Base-by-base conservation (phyloP, 2,888 invertebrate genomes). In the Stenurella melanura region DNA sequence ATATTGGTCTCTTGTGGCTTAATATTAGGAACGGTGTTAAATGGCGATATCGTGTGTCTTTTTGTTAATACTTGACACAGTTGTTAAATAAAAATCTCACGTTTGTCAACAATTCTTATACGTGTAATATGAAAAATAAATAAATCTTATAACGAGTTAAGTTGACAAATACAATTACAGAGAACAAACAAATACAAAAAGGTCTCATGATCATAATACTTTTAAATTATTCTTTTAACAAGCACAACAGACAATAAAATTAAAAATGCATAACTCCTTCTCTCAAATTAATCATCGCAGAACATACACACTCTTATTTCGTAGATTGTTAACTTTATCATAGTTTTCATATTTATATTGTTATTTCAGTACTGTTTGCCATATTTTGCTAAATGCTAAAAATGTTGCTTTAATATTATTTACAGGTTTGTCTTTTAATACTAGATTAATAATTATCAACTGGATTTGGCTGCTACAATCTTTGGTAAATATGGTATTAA, bases 251-350 rank as follows among this genome's bases (percentile, higher is more conserved):
- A 60, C 58, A 72, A 72, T 12, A 30, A 63, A 7, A 19, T 58
- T 54, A 72, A 72, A 70, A 72, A 72, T 72, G 72, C 72, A 58
- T 63, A 61, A 63, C 61, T 58, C 61, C 18, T 42, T 63, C 38
- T 63, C 38, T 50, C 58, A 68, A 77, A 67, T 77, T 77, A 74
- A 75, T 66, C 76, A 76, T 69, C 70, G 74, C 74, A 78, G 71
- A 70, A 61, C 78, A 73, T 72, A 74, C 78, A 74, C 70, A 78
- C 74, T 81, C 79, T 81, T 79, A 78, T 72, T 61, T 63, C n/a
- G 57, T 19, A 75, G 81, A 81, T 81, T 81, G 81, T 81, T 81
- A 81, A 81, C 81, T 72, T 42, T 38, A 11, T 73, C 63, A 42
- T 21, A 50, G 72, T 50, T 58, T 69, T 18, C 42, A 42, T 54